These are phyloP conservation scores for Micoletzkya japonica DNA, from an alignment of 2,888 invertebrate species.

Conservation along the genomic window DNA sequence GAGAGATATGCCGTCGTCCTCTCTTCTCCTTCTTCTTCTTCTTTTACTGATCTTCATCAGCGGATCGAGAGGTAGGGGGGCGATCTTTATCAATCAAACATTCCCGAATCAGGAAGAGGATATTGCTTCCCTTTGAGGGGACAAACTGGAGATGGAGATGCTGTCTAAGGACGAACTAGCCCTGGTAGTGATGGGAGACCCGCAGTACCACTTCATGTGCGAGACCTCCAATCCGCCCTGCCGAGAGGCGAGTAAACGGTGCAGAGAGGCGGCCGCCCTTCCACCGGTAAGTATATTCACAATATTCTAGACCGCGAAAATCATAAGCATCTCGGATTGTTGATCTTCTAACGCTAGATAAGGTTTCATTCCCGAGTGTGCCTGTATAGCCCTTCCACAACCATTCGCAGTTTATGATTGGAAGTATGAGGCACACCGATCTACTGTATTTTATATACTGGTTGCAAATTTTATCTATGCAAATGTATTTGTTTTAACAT, in stretches of 20 bases:
- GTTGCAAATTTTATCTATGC: no score
- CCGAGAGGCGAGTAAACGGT: constrained; percentile 43
- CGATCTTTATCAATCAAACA: not conserved
- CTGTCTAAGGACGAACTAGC: constrained; percentile 39
- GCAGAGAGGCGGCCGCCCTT: constrained; percentile 30
- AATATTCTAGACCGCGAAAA: no score
- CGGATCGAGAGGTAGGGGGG: not conserved
- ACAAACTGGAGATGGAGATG: constrained; percentile 6
- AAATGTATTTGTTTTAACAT: no score
- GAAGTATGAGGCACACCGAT: no score
- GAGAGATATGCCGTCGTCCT: no score
- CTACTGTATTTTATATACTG: no score
- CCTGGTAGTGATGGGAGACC: constrained; percentile 52
- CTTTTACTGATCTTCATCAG: not conserved
- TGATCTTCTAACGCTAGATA: no score
- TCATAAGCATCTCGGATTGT: no score
- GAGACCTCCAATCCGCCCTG: constrained; percentile 51
- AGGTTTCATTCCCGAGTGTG: no score
- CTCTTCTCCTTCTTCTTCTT: not conserved
- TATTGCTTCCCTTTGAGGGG: not conserved
- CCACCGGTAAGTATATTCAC: not conserved
- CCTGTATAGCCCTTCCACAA: no score
- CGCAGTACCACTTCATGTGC: constrained; percentile 57
- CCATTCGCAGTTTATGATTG: no score
- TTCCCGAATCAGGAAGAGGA: not conserved